Base-by-base conservation (phyloP, 2,888 invertebrate genomes). In the Masnerella sp. region DNA sequence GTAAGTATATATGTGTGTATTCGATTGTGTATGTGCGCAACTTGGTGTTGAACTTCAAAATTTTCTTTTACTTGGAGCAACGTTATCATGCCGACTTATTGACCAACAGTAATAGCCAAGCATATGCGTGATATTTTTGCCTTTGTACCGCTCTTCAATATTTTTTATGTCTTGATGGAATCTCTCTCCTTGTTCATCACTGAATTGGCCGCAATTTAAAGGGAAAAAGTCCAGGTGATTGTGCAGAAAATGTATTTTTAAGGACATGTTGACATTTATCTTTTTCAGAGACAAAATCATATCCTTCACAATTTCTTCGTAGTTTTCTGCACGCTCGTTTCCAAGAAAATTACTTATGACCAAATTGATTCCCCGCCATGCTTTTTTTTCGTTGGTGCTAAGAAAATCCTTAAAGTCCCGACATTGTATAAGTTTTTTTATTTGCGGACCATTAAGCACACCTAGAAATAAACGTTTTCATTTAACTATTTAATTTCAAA, bases 211-310 rank as follows among this genome's bases (percentile, higher is more conserved):
- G 72, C 81, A 73, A 38, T 79, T 80, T 12, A 80, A 64, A 62
- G 77, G 71, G 59, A 79, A 80, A 59, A 59, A 36, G 42, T 81
- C 79, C 14, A 82, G 61, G 65, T 83, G 79, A 70, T 77, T 69
- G 79, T 80, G 75, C 12, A 83, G 68, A 68, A 82, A 77, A 76
- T 83, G 80, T 1, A 82, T 17, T 77, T 82, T 82, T 9, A 77
- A 11, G 7, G 52, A 64, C 74, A 74, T 78, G 36, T 12, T 77
- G 77, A 78, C 82, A 65, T 74, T 77, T 76, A 77, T 77, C 67
- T 34, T 65, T 36, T 71, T 17, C 47, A 62, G 74, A 12, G 20
- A 59, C 42, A 52, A 45, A 2, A 76, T 14, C 61, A 80, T 38
- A 34, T 59, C 49, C 34, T 62, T 25, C 32, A 83, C 69, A 8